These are phyloP conservation scores for Aldabrachelys gigantea DNA, from an alignment of 2,113 vertebrate species.

Conservation along the genomic window DNA sequence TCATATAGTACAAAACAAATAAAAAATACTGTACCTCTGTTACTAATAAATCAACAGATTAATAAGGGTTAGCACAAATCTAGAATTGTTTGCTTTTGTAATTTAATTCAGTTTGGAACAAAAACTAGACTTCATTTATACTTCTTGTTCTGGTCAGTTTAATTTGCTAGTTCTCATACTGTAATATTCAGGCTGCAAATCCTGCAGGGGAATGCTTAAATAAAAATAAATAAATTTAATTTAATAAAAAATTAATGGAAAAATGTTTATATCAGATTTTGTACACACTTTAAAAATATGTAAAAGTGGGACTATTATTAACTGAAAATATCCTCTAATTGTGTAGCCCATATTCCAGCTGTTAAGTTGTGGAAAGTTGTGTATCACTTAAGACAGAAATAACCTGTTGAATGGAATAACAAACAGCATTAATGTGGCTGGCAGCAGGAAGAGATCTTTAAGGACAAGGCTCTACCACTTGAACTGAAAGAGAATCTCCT, in stretches of 20 bases:
- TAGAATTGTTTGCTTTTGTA: not conserved
- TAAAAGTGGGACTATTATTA: not conserved
- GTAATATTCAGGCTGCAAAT: not conserved
- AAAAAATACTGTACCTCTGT: not conserved
- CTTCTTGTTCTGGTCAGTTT: not conserved
- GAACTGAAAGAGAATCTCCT: not conserved
- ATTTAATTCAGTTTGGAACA: not conserved
- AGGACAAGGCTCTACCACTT: not conserved
- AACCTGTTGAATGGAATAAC: rapidly evolving
- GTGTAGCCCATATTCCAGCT: too few relatives aligned
- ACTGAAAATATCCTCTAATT: not conserved
- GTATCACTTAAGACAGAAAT: not conserved
- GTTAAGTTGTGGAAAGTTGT: not conserved
- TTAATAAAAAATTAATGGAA: conserved; percentile 1
- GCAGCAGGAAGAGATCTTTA: not conserved
- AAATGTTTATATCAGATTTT: not conserved
- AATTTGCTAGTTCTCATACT: conserved; percentile 27
- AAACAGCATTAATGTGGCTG: not conserved
- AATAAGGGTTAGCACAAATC: not conserved
- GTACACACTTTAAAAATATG: not conserved
- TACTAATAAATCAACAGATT: not conserved
- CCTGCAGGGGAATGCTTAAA: not conserved
- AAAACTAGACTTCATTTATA: not conserved
- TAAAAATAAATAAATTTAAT: not conserved
- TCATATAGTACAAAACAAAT: not conserved